These are phyloP conservation scores for Potamilus streckersoni DNA, from an alignment of 1,140 invertebrate species.

Conservation along the genomic window DNA sequence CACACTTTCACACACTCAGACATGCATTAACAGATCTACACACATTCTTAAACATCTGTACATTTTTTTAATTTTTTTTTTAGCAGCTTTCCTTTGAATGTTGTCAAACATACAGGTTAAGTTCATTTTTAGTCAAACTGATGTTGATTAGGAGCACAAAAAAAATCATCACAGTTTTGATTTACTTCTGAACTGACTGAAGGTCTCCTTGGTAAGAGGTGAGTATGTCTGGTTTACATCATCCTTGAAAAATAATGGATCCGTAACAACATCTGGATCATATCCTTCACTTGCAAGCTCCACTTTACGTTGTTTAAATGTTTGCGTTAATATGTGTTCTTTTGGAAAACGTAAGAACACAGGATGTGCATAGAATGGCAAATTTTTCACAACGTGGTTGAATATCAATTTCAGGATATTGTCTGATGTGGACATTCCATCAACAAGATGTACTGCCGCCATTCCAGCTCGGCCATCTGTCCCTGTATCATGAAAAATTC, in stretches of 20 bases:
- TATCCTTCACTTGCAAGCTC: conserved; percentile 6
- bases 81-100: no score
- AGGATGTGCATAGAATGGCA: conserved; percentile 13
- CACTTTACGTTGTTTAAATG: conserved; percentile 15
- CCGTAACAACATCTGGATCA: conserved; percentile 2
- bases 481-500: neutral
- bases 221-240: conserved; percentile 1
- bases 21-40: no score
- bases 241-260: conserved; percentile 11
- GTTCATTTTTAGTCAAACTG: no score
- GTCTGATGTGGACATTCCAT: neutral
- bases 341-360: conserved; percentile 11
- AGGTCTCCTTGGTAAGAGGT: neutral
- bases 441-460: conserved; percentile 13
- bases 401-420: neutral
- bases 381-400: conserved; percentile 1
- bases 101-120: no score
- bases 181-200: no score
- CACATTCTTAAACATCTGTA: no score
- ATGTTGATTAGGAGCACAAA: no score
- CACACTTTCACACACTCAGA: no score
- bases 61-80: no score
- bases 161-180: no score
- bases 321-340: conserved; percentile 1
- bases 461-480: conserved; percentile 17